Conservation (phyloP, 53 echinoderm and acorn worm genomes). For the Stichopus horrens region DNA sequence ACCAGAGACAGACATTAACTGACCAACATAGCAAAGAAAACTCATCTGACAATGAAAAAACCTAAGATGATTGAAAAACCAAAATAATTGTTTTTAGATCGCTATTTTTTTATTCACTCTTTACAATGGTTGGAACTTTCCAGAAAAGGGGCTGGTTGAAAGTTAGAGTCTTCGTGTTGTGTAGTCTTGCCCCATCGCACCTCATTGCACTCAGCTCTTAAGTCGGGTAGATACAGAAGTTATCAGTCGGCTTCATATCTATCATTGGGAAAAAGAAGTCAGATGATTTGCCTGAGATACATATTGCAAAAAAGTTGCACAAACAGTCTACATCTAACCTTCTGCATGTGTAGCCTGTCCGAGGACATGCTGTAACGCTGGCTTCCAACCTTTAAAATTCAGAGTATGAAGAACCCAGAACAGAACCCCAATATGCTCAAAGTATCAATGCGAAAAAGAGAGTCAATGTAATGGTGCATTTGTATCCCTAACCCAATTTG, state of each 20-base stretch:
- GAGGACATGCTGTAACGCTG: too few species aligned
- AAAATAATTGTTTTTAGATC: constrained; percentile 45
- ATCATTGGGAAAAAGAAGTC: constrained; percentile 59
- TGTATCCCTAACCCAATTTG: too few species aligned
- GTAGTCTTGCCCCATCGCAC: constrained; percentile 28
- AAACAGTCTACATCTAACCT: too few species aligned
- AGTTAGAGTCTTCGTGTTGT: constrained; percentile 49
- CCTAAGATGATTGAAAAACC: constrained; percentile 51
- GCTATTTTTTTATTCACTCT: constrained; percentile 31
- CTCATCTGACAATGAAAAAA: constrained; percentile 60
- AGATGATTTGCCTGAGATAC: constrained; percentile 60
- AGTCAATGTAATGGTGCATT: too few species aligned
- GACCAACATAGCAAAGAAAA: constrained; percentile 54
- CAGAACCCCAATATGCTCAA: too few species aligned
- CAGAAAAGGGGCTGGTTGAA: constrained; percentile 66
- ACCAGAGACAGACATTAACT: constrained; percentile 48
- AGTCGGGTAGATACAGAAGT: constrained; percentile 51
- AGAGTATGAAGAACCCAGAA: too few species aligned
- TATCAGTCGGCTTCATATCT: constrained; percentile 56
- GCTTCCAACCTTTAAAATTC: too few species aligned
- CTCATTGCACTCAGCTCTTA: constrained; percentile 38
- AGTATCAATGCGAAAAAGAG: too few species aligned
- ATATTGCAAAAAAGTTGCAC: too few species aligned
- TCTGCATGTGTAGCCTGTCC: too few species aligned
- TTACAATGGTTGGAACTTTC: constrained; percentile 48